Evolutionary conservation across 2,888 invertebrate genomes (phyloP), one percentile per base, ranked within the genome.

Genomic region (Lasioglossum pauxillum): DNA sequence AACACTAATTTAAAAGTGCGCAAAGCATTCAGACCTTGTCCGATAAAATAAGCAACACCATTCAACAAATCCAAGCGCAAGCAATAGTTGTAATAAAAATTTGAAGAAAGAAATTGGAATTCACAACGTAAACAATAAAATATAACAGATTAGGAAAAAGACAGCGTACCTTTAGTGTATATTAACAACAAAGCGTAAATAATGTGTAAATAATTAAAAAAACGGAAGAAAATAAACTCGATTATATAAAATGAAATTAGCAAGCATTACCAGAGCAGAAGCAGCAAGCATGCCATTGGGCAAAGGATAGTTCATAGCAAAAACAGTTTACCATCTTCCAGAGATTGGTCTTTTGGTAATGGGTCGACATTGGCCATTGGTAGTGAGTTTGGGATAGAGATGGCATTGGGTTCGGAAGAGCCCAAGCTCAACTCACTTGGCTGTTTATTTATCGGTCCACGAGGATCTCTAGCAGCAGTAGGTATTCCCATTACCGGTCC

Each of bases 381-480:
- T 93, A 94, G 93, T 88, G 94, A 93, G 93, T 94, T 94, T 92
- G 93, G 94, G 87, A 94, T 94, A 91, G 92, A 90, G 93, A 94
- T 93, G 92, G 94, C 92, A 91, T 93, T 94, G 91, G 94, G 92
- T 93, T 96, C 96, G 90, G 95, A 95, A 88, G 96, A 94, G 94
- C 96, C 95, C 95, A 96, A 93, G 94, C 96, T 94, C 95, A 96
- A 97, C 97, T 97, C 96, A 97, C 97, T 97, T 96, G 96, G 96
- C 95, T 96, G 96, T 95, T 96, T 96, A 91, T 95, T 95, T 93
- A 96, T 94, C 78, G 93, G 91, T 86, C 91, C 93, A 86, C 95
- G 95, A 71, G 95, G 95, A 90, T 95, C 95, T 87, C 95, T 93
- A 67, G 90, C 85, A 75, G 92, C 90, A 75, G 92, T 87, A 71